phyloP scores from a whole-genome alignment of 2,797 vertebrate genomes.

The Parambassis ranga region DNA sequence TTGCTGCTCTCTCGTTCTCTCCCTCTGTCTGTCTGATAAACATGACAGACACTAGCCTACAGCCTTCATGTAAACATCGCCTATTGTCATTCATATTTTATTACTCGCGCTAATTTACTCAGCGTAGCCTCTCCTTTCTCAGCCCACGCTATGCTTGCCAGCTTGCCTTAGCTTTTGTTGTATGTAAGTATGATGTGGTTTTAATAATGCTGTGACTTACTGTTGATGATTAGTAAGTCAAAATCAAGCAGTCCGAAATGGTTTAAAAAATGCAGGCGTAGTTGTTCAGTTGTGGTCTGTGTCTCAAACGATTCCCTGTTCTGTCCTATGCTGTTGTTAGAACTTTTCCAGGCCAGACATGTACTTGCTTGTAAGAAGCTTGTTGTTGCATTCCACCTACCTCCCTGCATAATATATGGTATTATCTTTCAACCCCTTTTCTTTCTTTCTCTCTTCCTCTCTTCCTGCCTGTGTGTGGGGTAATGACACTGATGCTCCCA shows the following conservation, averaged over 20 bases:
- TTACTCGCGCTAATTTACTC: slow-evolving; percentile 50
- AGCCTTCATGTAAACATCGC: slow-evolving; percentile 53
- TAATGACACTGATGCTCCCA: slow-evolving; percentile 62
- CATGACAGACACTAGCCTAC: slow-evolving; percentile 46
- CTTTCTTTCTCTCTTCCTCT: slow-evolving; percentile 42
- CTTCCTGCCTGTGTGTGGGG: slow-evolving; percentile 55
- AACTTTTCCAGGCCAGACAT: slow-evolving; percentile 59
- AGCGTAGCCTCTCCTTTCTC: not conserved
- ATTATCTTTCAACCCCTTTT: slow-evolving; percentile 61
- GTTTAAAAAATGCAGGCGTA: not conserved
- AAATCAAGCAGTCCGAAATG: not conserved
- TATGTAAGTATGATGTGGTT: slow-evolving; percentile 5
- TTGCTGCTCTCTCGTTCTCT: slow-evolving; percentile 16
- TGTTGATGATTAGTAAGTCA: slow-evolving; percentile 14
- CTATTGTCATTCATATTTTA: slow-evolving; percentile 53
- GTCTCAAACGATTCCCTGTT: slow-evolving; percentile 18
- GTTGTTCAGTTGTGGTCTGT: slow-evolving; percentile 14
- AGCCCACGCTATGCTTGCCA: not conserved
- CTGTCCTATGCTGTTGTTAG: slow-evolving; percentile 42
- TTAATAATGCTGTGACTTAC: slow-evolving; percentile 1
- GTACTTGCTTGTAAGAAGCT: slow-evolving; percentile 74
- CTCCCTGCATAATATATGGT: slow-evolving; percentile 69
- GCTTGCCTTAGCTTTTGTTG: slow-evolving; percentile 14
- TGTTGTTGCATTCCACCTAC: slow-evolving; percentile 77
- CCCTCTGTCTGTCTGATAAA: slow-evolving; percentile 35